A percentile compares a stretch with the other conserved stretches of the same genome.
Evolutionary conservation across 2,888 invertebrate species (phyloP).

Genomic region (Syrphus vitripennis): DNA sequence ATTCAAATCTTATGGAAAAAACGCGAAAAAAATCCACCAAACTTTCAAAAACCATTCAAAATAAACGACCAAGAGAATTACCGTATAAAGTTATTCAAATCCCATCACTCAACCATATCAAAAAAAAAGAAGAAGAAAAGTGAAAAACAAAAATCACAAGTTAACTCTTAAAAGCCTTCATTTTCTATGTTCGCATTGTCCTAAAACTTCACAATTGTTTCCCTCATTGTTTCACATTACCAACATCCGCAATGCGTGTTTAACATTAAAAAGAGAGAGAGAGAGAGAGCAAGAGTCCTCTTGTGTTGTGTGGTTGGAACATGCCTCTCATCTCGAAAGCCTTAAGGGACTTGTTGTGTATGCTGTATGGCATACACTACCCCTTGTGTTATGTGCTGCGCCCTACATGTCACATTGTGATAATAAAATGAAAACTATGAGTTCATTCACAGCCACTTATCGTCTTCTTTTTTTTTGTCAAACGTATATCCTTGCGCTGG

Average conservation of each 20-base stretch:
- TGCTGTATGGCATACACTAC: not conserved
- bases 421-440: slow-evolving; percentile 34
- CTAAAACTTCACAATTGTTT: slow-evolving; percentile 22
- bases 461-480: not conserved
- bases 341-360: slow-evolving; percentile 7
- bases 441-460: slow-evolving; percentile 37
- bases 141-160: not conserved
- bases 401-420: slow-evolving; percentile 28
- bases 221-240: slow-evolving; percentile 13
- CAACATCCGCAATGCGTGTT: slow-evolving; percentile 31
- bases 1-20: not conserved
- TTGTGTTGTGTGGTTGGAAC: not conserved
- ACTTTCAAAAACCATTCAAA: not conserved
- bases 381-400: not conserved
- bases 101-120: too few relatives aligned
- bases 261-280: too few relatives aligned
- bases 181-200: slow-evolving; percentile 13
- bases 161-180: not conserved
- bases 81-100: not conserved
- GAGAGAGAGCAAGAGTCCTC: too few relatives aligned
- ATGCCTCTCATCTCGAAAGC: not conserved
- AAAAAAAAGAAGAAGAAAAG: not conserved
- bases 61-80: not conserved
- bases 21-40: not conserved
- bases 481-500: not conserved